Evolutionary conservation across 2,888 invertebrate genomes (phyloP).

Genomic region (Plebejus argus): DNA sequence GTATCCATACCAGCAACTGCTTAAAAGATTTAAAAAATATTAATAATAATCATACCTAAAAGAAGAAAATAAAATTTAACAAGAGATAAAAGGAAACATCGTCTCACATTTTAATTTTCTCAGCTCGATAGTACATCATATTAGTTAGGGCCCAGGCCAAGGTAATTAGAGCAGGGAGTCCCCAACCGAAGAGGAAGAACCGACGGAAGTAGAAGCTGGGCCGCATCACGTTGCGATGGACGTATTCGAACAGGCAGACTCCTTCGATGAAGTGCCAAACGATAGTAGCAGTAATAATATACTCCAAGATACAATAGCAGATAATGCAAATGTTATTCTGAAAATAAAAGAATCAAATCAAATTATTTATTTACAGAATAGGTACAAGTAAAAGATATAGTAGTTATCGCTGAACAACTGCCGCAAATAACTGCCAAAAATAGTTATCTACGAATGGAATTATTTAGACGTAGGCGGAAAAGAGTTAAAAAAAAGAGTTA

Average conservation of each 20-base stretch:
- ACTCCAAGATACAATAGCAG: conserved; percentile 91
- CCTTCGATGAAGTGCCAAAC: conserved; percentile 99
- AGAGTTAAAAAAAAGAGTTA: neutral
- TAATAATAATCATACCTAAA: neutral
- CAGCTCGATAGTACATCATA: conserved; percentile 55
- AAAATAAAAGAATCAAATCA: conserved; percentile 40
- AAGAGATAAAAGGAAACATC: neutral
- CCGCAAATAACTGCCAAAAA: too few relatives aligned
- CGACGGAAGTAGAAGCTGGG: conserved; percentile 78
- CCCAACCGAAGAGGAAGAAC: conserved; percentile 88
- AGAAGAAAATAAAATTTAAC: neutral
- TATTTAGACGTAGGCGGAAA: neutral
- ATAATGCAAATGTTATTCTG: conserved; percentile 91
- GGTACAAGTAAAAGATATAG: too few relatives aligned
- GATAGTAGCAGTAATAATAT: conserved; percentile 94
- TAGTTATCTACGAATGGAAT: neutral
- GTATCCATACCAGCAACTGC: conserved; percentile 92
- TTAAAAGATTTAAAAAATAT: neutral
- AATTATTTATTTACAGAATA: too few relatives aligned
- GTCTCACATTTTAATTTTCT: conserved; percentile 48
- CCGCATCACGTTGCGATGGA: conserved; percentile 87
- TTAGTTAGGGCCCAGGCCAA: conserved; percentile 84
- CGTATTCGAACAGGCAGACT: conserved; percentile 91
- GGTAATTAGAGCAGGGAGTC: conserved; percentile 85
- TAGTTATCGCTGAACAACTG: neutral